Base-by-base conservation (phyloP, 1,140 invertebrate species). In the Aradophagus sp. region DNA sequence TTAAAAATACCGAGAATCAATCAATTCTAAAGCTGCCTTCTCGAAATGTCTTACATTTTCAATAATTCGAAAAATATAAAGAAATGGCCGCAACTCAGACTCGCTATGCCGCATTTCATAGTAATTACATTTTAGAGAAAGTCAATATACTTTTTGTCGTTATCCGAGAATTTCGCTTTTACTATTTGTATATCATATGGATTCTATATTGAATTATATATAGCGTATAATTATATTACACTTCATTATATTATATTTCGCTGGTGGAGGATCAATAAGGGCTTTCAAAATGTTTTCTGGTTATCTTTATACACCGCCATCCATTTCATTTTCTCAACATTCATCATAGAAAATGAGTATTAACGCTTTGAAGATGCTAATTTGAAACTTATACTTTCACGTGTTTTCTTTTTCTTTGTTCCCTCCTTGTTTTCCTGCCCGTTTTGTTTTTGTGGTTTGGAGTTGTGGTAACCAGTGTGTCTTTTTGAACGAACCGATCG, bases 181-280 rank as follows among this genome's bases (percentile, higher is more conserved):
- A 47, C 31, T 65, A 59, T 59, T 48, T 65, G 34, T 59, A 65
- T 67, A 66, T 52, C 62, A 45, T 58, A 66, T 58, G 52, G 32
- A 66, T 56, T 56, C 45, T 50, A 66, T 26, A 66, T 58, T 66
- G 52, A 14, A 58, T 50, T 66, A 39, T 17, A 65, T 35, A 35
- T 56, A 42, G 34, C 13, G 62, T 66, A 66, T 26, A 58, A 66
- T 13, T 66, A 66, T 63, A 63, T 55, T 55, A 55, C 39, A 65
- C n/a, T 48, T 56, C 42, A 56, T 56, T 56, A 66, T 50, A 50
- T 32, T 55, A 66, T 11, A 58, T 50, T 72, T 44, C 36, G 68
- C 61, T 74, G 62, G 56, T 68, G 52, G 23, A 73, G 34, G 58
- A 68, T 68, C 45, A 20, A 71, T 50, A 29, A 61, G 68, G 72